Evolutionary conservation across 1,140 invertebrate genomes (phyloP).

Genomic region (Fopius arisanus): DNA sequence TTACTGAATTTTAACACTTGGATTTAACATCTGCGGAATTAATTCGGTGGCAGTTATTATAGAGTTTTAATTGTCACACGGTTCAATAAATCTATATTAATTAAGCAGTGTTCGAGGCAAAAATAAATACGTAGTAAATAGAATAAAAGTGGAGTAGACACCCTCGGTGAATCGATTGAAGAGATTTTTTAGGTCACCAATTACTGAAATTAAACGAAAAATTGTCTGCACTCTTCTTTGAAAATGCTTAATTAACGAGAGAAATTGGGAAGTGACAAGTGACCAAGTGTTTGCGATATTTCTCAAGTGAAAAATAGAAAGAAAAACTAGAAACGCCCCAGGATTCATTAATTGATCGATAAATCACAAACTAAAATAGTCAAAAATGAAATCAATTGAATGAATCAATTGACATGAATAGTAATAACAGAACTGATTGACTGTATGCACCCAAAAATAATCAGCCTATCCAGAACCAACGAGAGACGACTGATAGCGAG

Average conservation of each 20-base stretch:
- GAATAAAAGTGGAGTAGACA: slow-evolving; percentile 27
- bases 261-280: slow-evolving; percentile 60
- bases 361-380: too few relatives aligned
- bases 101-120: neutral
- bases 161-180: slow-evolving; percentile 11
- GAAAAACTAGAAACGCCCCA: neutral
- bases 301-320: slow-evolving; percentile 26
- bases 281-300: slow-evolving; percentile 55
- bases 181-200: neutral
- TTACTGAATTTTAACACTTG: neutral
- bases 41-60: neutral
- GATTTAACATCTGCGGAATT: neutral
- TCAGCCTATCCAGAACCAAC: slow-evolving; percentile 49
- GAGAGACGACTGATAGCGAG: slow-evolving; percentile 45
- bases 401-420: slow-evolving; percentile 1
- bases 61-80: neutral
- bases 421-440: slow-evolving; percentile 43
- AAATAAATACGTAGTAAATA: neutral
- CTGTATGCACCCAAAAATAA: slow-evolving; percentile 36
- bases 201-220: slow-evolving; percentile 18
- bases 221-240: slow-evolving; percentile 47
- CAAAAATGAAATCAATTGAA: slow-evolving; percentile 20
- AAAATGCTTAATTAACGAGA: slow-evolving; percentile 37
- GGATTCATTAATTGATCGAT: neutral
- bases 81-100: neutral